Conservation (phyloP, 2,113 vertebrate species). For the Dunckerocampus dactyliophorus region DNA sequence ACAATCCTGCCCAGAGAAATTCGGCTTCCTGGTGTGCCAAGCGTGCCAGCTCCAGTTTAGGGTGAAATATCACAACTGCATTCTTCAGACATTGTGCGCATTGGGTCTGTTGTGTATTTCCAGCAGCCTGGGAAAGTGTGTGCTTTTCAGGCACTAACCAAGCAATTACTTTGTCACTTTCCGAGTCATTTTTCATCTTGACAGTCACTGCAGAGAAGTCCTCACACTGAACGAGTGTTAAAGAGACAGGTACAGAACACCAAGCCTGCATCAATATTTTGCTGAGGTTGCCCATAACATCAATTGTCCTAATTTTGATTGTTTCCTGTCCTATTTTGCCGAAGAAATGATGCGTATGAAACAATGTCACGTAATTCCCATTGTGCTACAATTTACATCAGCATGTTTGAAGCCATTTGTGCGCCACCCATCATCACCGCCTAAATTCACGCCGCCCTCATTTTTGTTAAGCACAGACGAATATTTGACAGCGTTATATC, state of each 20-base stretch:
- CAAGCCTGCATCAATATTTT: slow-evolving; percentile 6
- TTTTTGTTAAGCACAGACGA: slow-evolving; percentile 9
- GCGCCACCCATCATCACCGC: neutral
- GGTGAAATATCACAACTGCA: slow-evolving; percentile 30
- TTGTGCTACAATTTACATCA: slow-evolving; percentile 13
- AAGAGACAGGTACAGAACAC: slow-evolving; percentile 16
- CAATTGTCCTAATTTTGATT: neutral
- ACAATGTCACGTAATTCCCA: neutral
- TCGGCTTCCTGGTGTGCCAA: slow-evolving; percentile 46
- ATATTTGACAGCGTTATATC: slow-evolving; percentile 2
- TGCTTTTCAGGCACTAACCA: slow-evolving; percentile 44
- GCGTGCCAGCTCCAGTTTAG: slow-evolving; percentile 58
- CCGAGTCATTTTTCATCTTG: slow-evolving; percentile 45
- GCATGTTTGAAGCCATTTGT: slow-evolving; percentile 7
- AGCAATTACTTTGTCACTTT: slow-evolving; percentile 37
- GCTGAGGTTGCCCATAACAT: neutral
- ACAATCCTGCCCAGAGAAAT: slow-evolving; percentile 34
- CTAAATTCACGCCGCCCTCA: slow-evolving; percentile 13
- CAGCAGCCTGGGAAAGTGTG: slow-evolving; percentile 19
- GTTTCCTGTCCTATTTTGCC: neutral
- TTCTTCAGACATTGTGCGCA: slow-evolving; percentile 9
- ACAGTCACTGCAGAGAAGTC: slow-evolving; percentile 32
- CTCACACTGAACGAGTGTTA: slow-evolving; percentile 19
- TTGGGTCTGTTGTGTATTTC: slow-evolving; percentile 12
- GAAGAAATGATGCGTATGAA: neutral